Conservation (phyloP, 2,113 vertebrate genomes). For the Sardina pilchardus region DNA sequence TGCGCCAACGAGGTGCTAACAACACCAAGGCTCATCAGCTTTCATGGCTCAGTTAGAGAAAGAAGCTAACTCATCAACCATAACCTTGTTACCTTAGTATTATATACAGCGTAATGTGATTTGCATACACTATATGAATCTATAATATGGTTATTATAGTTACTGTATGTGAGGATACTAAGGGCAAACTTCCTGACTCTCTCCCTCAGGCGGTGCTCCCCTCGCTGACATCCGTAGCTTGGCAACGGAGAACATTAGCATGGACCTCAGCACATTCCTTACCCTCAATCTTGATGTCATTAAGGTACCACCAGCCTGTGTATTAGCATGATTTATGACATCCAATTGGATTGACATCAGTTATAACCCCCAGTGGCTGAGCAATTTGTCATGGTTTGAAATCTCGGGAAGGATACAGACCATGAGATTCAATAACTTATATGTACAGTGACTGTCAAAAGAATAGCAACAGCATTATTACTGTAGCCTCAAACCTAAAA, state of each 20-base stretch:
- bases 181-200: neutral
- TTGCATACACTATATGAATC: neutral
- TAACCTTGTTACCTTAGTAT: no score
- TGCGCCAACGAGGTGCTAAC: neutral
- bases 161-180: neutral
- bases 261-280: slow-evolving; percentile 46
- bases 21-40: neutral
- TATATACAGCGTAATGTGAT: no score
- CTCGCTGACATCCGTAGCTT: slow-evolving; percentile 38
- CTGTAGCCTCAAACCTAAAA: no score
- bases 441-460: neutral
- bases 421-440: no score
- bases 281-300: slow-evolving; percentile 29
- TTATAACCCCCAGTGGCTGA: neutral
- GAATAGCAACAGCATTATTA: no score
- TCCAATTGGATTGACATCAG: neutral
- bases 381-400: neutral
- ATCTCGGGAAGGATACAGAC: neutral
- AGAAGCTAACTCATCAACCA: no score
- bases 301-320: slow-evolving; percentile 20
- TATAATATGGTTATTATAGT: neutral
- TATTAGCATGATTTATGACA: neutral
- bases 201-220: slow-evolving; percentile 43
- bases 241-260: slow-evolving; percentile 37
- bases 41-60: no score